A percentile compares a stretch with the other conserved stretches of the same genome.
Conservation (phyloP, 2,888 invertebrate genomes). For the Heliconius ismenius region DNA sequence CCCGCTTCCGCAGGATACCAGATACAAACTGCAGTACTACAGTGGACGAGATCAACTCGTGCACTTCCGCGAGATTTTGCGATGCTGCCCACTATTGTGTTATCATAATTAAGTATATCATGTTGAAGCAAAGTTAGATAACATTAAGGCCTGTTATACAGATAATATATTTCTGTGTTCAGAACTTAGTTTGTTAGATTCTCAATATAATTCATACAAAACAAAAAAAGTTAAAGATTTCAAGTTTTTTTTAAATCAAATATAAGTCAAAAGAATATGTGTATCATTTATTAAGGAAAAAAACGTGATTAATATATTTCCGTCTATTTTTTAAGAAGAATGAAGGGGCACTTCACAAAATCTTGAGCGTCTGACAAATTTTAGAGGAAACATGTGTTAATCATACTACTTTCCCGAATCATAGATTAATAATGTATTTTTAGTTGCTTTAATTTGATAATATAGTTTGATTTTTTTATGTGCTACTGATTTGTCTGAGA, state of each 20-base stretch:
- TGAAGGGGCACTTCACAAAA: constrained; percentile 50
- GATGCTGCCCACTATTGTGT: constrained; percentile 47
- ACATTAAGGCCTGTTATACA: not conserved
- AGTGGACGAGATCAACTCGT: constrained; percentile 66
- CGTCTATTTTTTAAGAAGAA: constrained; percentile 53
- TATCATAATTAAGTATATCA: constrained; percentile 1
- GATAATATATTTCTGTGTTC: not conserved
- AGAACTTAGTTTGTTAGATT: not conserved
- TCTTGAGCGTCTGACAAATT: constrained; percentile 53
- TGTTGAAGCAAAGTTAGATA: not conserved
- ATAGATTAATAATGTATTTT: constrained; percentile 46
- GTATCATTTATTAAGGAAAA: constrained; percentile 15
- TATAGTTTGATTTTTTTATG: not conserved
- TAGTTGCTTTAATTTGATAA: constrained; percentile 1
- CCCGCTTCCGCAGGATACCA: constrained; percentile 77
- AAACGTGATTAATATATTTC: constrained; percentile 36
- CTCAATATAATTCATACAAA: not conserved
- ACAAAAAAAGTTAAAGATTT: not conserved
- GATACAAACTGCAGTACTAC: constrained; percentile 54
- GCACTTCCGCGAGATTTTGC: constrained; percentile 65
- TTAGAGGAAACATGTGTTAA: constrained; percentile 61
- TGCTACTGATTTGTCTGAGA: not conserved
- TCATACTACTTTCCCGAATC: constrained; percentile 47
- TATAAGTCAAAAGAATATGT: not conserved
- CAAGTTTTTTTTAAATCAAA: not conserved